Evolutionary conservation across 2,797 vertebrate species (phyloP), one percentile per base, ranked within the genome.

Genomic region (Rhinoraja longicauda): DNA sequence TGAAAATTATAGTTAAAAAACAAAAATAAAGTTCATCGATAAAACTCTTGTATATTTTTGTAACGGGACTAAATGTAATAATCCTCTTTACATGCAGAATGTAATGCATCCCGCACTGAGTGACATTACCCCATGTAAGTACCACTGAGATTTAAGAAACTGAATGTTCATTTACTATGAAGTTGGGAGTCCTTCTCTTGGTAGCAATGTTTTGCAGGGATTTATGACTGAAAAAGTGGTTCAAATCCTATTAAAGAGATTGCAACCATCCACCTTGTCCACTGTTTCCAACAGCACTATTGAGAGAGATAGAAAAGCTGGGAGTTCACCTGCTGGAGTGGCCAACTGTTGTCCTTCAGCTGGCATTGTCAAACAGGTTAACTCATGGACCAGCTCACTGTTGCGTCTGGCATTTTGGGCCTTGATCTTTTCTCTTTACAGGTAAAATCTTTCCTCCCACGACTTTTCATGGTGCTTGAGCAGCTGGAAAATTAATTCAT

Each of bases 401-500:
- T 1, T 72, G 70, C 5, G 21, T 67, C 17, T 72, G 70, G 21
- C 70, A 21, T 72, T 21, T 3, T 88, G 59, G 59, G 59, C 5
- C 76, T 36, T 17, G 64, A 12, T 59, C 24, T 84, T 84, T 57
- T 59, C 81, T 88, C 8, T 88, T 64, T 32, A 64, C 82, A 64
- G 82, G 82, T 64, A 15, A 88, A 84, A 72, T 13, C 82, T 64
- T 64, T 72, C 21, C 17, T 1, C 17, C 70, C 70, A 26, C 7
- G 0, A 21, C 36, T 36, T 88, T 36, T 9, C n/a, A 12, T 67
- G 84, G 62, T 32, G 59, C 84, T 88, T 88, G 84, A 32, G 59
- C n/a, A 88, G 84, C 21, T 64, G 36, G 59, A 64, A 88, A 88
- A 88, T 88, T n/a, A 36, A 88, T 88, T 88, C n/a, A 88, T 64